Evolutionary conservation across 2,113 vertebrate genomes (phyloP).

Genomic region (Herpetotheres cachinnans): DNA sequence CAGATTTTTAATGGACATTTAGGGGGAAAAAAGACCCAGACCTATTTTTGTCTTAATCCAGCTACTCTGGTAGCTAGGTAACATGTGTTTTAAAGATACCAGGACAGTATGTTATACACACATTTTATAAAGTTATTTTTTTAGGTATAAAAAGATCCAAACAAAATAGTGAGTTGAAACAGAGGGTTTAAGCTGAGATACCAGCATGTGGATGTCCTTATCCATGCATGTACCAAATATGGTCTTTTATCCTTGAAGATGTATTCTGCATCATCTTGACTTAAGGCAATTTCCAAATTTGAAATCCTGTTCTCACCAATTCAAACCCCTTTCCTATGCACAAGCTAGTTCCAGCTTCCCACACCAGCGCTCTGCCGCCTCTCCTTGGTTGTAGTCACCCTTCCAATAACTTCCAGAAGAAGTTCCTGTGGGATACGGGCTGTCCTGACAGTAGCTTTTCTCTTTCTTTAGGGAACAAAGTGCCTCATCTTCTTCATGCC

Average conservation of each 20-base stretch:
- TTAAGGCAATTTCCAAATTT: not conserved
- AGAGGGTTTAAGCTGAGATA: not conserved
- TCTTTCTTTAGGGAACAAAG: not conserved
- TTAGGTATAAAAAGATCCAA: not conserved
- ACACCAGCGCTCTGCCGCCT: not conserved
- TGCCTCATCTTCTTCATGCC: not conserved
- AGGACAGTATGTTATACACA: fast-evolving
- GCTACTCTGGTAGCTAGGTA: not conserved
- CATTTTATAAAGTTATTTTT: not conserved
- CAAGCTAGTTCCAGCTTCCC: not conserved
- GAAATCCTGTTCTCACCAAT: not conserved
- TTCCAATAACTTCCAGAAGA: not conserved
- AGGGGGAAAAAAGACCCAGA: too few relatives aligned
- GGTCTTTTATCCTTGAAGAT: not conserved
- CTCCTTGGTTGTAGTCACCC: not conserved
- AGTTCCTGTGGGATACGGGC: not conserved
- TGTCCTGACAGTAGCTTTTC: not conserved
- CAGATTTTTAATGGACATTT: not conserved
- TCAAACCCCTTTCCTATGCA: not conserved
- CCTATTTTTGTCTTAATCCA: not conserved
- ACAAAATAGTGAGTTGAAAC: not conserved
- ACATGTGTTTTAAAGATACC: not conserved
- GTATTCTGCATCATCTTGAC: not conserved
- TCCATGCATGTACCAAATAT: not conserved
- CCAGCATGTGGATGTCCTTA: not conserved